phyloP scores from a whole-genome alignment of 92 coral and sea anemone species.

The Galaxea fascicularis region DNA sequence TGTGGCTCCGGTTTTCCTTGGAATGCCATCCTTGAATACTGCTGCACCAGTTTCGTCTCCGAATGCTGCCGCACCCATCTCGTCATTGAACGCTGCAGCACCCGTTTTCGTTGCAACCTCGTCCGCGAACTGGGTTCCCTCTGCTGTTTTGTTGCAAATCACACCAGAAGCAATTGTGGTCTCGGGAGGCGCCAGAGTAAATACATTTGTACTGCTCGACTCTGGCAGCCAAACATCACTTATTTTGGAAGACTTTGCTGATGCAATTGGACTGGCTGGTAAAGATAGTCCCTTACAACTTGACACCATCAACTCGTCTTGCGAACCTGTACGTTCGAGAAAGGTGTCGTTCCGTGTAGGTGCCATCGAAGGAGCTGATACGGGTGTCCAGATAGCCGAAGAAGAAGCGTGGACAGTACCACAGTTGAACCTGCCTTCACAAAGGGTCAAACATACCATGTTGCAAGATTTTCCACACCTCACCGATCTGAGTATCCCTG shows the following conservation, averaged over 20 bases:
- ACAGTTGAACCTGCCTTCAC: neutral
- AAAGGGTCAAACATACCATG: neutral
- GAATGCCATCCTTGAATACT: too few relatives aligned
- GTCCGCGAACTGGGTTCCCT: conserved; percentile 31
- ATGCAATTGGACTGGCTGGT: neutral
- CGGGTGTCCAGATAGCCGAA: too few relatives aligned
- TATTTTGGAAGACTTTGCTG: too few relatives aligned
- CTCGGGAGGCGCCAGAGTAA: too few relatives aligned
- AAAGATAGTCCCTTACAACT: neutral
- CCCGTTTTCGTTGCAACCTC: conserved; percentile 50
- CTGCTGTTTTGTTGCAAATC: conserved; percentile 62
- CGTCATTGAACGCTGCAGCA: conserved; percentile 49
- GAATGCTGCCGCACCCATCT: too few relatives aligned
- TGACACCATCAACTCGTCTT: neutral
- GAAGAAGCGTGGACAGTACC: neutral
- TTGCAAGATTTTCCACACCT: too few relatives aligned
- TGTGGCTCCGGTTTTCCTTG: conserved; percentile 49
- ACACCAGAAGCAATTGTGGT: conserved; percentile 56
- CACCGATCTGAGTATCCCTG: conserved; percentile 30
- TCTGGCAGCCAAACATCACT: too few relatives aligned
- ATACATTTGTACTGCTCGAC: too few relatives aligned
- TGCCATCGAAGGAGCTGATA: too few relatives aligned
- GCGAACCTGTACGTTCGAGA: neutral
- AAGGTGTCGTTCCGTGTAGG: too few relatives aligned
- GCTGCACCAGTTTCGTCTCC: too few relatives aligned